Percentiles rank a stretch among this genome's conserved stretches.
phyloP scores from a whole-genome alignment of 37 sponge, comb jelly and placozoan species.

The Lycopodina hypogea region DNA sequence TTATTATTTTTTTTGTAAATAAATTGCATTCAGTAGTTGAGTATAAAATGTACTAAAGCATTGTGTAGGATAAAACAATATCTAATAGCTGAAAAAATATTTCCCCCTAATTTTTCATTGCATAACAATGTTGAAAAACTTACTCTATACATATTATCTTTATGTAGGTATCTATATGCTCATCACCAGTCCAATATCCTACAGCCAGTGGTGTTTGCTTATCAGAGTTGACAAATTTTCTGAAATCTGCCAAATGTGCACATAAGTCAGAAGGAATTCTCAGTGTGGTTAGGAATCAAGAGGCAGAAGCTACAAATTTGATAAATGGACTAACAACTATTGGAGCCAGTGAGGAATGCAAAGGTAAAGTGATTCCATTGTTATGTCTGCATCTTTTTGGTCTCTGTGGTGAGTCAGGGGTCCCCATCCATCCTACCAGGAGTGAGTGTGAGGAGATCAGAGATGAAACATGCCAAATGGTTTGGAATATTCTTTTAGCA shows the following conservation, averaged over 20 bases:
- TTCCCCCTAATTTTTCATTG: too few relatives aligned
- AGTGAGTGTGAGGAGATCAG: constrained; percentile 22
- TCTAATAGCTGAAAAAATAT: too few relatives aligned
- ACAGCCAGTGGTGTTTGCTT: neutral
- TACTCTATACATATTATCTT: too few relatives aligned
- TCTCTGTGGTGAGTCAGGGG: neutral
- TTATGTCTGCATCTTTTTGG: constrained; percentile 21
- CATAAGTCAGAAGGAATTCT: neutral
- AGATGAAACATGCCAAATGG: neutral
- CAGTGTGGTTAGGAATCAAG: neutral
- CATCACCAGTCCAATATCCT: too few relatives aligned
- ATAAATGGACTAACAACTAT: neutral
- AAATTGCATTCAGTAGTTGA: too few relatives aligned
- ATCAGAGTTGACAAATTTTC: neutral
- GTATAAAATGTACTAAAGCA: too few relatives aligned
- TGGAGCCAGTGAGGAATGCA: neutral
- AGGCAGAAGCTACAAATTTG: neutral
- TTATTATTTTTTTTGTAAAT: too few relatives aligned
- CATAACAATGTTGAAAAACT: too few relatives aligned
- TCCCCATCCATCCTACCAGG: neutral
- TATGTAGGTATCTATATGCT: too few relatives aligned
- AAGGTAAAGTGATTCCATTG: neutral
- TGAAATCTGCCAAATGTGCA: neutral
- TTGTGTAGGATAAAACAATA: too few relatives aligned
- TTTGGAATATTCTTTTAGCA: neutral